These are phyloP conservation scores for Zosterops japonicus DNA, from an alignment of 2,113 vertebrate genomes.

Conservation along the genomic window DNA sequence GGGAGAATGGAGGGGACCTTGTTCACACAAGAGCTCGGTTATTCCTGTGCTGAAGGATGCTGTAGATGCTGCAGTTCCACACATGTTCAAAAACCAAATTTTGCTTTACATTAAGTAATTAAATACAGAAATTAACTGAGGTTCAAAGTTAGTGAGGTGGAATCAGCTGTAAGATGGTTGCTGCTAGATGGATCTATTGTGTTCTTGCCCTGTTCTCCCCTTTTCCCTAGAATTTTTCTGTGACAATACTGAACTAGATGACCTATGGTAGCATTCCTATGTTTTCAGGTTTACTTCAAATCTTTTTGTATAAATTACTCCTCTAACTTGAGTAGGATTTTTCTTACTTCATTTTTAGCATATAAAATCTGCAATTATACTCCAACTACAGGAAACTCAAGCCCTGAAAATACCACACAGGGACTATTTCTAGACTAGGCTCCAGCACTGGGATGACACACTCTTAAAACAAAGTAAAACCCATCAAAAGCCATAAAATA, in stretches of 20 bases:
- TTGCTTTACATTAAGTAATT: not conserved
- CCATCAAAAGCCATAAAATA: not conserved
- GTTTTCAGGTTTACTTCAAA: not conserved
- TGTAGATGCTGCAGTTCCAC: not conserved
- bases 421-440: not conserved
- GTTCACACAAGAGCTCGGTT: not conserved
- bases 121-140: not conserved
- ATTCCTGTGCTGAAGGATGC: not conserved
- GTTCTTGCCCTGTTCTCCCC: not conserved
- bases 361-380: not conserved
- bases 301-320: not conserved
- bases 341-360: not conserved
- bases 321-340: not conserved
- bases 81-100: not conserved
- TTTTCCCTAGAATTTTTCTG: not conserved
- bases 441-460: not conserved
- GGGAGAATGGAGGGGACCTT: fast-evolving
- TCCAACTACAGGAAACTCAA: not conserved
- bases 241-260: not conserved
- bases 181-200: not conserved
- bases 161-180: not conserved
- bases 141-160: not conserved
- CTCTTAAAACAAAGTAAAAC: not conserved
- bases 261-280: fast-evolving
- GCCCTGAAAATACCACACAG: not conserved